A percentile compares a stretch with the other conserved stretches of the same genome.
These are phyloP conservation scores for Leptopilina clavipes DNA, from an alignment of 1,140 invertebrate species.

Conservation along the genomic window DNA sequence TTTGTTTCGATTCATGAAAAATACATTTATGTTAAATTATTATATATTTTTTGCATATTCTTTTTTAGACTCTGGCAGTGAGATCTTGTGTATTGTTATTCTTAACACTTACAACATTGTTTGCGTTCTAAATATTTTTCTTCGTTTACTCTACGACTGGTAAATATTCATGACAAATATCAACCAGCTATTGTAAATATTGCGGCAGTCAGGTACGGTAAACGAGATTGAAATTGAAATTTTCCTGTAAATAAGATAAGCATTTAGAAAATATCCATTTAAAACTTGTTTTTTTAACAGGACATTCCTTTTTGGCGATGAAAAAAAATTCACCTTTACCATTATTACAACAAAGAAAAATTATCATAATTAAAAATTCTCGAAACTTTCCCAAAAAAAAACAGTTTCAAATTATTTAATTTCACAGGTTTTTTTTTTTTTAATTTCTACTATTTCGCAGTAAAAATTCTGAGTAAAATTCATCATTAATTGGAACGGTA, in stretches of 20 bases:
- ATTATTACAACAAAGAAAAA: too few relatives aligned
- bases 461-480: too few relatives aligned
- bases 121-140: constrained; percentile 20
- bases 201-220: neutral
- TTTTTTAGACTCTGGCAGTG: neutral
- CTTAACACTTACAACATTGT: constrained; percentile 6
- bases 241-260: constrained; percentile 15
- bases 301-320: too few relatives aligned
- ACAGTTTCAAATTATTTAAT: too few relatives aligned
- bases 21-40: too few relatives aligned
- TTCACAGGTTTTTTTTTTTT: too few relatives aligned
- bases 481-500: too few relatives aligned
- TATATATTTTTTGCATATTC: neutral
- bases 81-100: neutral
- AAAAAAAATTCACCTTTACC: too few relatives aligned
- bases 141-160: constrained; percentile 1
- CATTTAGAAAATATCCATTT: neutral
- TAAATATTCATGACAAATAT: constrained; percentile 20
- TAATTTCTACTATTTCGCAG: too few relatives aligned
- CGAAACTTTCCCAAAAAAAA: too few relatives aligned
- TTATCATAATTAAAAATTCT: too few relatives aligned
- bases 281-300: neutral
- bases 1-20: neutral
- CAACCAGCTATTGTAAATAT: constrained; percentile 5
- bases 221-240: neutral